These are phyloP conservation scores for Porites lobata DNA, from an alignment of 92 coral and sea anemone species.

Conservation along the genomic window DNA sequence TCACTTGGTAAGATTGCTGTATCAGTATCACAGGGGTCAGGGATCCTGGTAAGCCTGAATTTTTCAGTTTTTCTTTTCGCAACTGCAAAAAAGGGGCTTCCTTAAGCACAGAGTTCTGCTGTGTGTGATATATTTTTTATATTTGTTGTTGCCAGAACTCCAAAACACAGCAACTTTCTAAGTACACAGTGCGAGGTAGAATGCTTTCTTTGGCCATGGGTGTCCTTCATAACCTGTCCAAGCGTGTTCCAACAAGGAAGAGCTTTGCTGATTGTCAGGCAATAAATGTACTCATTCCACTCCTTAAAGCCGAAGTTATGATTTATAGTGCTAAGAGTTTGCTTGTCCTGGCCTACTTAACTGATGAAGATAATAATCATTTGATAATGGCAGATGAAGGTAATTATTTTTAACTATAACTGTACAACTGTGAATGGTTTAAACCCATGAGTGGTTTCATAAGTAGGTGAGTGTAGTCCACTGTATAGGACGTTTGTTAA, in stretches of 20 bases:
- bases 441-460: too few species aligned
- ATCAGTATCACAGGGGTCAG: too few species aligned
- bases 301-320: constrained; percentile 74
- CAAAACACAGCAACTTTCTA: constrained; percentile 38
- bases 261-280: constrained; percentile 69
- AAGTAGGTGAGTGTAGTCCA: too few species aligned
- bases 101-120: neutral
- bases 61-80: too few species aligned
- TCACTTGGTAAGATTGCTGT: too few species aligned
- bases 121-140: too few species aligned
- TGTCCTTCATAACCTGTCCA: constrained; percentile 69
- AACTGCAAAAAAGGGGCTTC: too few species aligned
- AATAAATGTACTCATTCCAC: constrained; percentile 63
- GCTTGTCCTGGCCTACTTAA: constrained; percentile 79
- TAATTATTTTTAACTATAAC: neutral
- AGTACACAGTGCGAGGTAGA: constrained; percentile 63
- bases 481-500: too few species aligned
- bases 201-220: constrained; percentile 56
- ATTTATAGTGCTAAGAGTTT: constrained; percentile 64
- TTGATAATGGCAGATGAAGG: constrained; percentile 82
- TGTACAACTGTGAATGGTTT: too few species aligned
- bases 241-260: constrained; percentile 73
- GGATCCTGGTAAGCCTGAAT: too few species aligned
- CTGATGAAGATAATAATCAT: constrained; percentile 79
- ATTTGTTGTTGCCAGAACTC: constrained; percentile 36